Percentiles rank a stretch among this genome's conserved stretches.
Evolutionary conservation across 2,797 vertebrate species (phyloP).

Genomic region (Catamblyrhynchus diadema): DNA sequence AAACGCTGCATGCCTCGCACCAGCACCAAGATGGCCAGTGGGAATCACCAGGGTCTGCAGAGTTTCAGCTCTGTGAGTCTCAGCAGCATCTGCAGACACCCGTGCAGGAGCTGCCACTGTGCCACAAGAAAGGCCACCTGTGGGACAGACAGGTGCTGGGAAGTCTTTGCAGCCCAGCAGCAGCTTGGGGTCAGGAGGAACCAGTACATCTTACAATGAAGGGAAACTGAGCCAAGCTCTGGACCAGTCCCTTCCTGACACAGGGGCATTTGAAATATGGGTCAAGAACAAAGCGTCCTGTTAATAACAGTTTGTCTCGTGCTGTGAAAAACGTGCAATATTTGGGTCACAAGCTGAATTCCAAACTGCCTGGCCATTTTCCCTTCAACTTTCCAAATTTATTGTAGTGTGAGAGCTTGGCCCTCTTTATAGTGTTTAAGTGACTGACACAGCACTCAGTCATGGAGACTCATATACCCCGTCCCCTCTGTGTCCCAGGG

Average conservation of each 20-base stretch:
- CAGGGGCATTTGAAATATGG: not conserved
- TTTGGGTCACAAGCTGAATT: slow-evolving; percentile 40
- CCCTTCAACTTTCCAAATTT: slow-evolving; percentile 27
- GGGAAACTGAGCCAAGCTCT: slow-evolving; percentile 10
- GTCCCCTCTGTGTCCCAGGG: not conserved
- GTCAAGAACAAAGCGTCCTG: slow-evolving; percentile 34
- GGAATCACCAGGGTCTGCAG: not conserved
- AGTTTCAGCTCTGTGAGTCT: not conserved
- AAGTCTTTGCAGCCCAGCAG: not conserved
- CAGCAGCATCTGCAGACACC: rapidly evolving
- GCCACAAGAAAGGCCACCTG: not conserved
- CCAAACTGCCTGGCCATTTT: slow-evolving; percentile 16
- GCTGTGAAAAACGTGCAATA: not conserved
- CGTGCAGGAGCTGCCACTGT: not conserved
- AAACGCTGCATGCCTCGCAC: not conserved
- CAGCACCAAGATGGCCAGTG: not conserved
- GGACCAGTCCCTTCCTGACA: not conserved
- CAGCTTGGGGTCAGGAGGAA: not conserved
- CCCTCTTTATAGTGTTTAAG: not conserved
- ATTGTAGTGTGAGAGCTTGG: not conserved
- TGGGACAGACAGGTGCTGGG: not conserved
- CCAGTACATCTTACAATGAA: not conserved
- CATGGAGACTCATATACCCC: not conserved
- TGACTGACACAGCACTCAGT: not conserved
- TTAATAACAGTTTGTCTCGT: not conserved